These are phyloP conservation scores for Eurois occulta DNA, from an alignment of 2,888 invertebrate species.

Conservation along the genomic window DNA sequence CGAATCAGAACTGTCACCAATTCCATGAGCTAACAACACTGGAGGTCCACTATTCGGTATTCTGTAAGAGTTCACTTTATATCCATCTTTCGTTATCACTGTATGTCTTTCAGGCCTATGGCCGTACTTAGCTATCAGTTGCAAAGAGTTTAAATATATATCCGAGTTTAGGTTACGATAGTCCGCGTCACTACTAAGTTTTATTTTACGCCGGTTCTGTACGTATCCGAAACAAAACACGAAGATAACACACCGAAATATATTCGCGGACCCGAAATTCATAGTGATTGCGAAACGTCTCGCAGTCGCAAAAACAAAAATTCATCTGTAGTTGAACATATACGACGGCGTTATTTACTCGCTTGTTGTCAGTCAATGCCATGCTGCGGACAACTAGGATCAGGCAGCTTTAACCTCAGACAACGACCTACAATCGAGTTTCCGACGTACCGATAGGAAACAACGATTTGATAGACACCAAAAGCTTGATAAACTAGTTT, in stretches of 20 bases:
- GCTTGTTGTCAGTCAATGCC: slow-evolving; percentile 73
- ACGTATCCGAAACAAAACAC: slow-evolving; percentile 70
- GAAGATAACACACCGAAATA: slow-evolving; percentile 68
- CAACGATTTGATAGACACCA: slow-evolving; percentile 26
- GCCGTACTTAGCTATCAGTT: slow-evolving; percentile 80
- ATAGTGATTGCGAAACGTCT: slow-evolving; percentile 73
- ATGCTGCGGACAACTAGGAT: slow-evolving; percentile 63
- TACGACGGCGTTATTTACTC: slow-evolving; percentile 66
- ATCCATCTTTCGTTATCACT: slow-evolving; percentile 83
- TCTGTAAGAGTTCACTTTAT: slow-evolving; percentile 78
- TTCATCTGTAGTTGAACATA: slow-evolving; percentile 62
- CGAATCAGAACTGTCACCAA: slow-evolving; percentile 85
- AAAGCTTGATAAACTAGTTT: slow-evolving; percentile 44
- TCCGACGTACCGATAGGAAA: slow-evolving; percentile 46
- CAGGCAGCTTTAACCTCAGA: slow-evolving; percentile 68
- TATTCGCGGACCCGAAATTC: slow-evolving; percentile 67
- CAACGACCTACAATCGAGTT: slow-evolving; percentile 64
- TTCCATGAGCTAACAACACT: slow-evolving; percentile 83
- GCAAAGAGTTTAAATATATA: slow-evolving; percentile 79
- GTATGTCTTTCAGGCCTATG: slow-evolving; percentile 76
- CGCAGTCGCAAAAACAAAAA: slow-evolving; percentile 69
- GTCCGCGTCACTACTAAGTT: slow-evolving; percentile 51
- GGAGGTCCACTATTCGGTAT: slow-evolving; percentile 81
- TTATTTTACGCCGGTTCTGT: slow-evolving; percentile 63
- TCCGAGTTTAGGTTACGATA: slow-evolving; percentile 73